Evolutionary conservation across 1,140 invertebrate species (phyloP), one percentile per base, ranked within the genome.

Genomic region (Fopius arisanus): DNA sequence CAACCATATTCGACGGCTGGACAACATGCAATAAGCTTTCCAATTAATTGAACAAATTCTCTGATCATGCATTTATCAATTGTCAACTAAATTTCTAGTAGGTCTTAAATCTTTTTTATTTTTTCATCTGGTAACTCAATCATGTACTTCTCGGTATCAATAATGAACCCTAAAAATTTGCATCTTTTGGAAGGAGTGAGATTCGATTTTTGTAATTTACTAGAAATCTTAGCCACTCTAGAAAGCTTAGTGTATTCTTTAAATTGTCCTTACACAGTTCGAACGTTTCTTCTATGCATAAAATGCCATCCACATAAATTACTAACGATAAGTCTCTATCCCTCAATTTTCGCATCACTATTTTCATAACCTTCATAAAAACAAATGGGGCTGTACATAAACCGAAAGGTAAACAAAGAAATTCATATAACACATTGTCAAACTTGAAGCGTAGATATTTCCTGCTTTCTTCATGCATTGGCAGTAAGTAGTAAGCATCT

Each of bases 321-420:
- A 71, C 69, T 16, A 14, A 71, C 28, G 41, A n/a, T 3, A 66
- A 16, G n/a, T 67, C 68, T 41, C 29, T n/a, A 26, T 7, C 14
- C 26, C 74, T 29, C 19, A 72, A 43, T 3, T 5, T 16, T 29
- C 70, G 26, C 3, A 37, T 43, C 14, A 71, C 43, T 54, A 63
- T 41, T 48, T 75, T 75, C n/a, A 75, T 16, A 12, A 75, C 28
- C 40, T 75, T 71, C 12, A 63, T 71, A 43, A 75, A 71, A 0
- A 71, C 43, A 4, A 41, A 66, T 14, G 67, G 67, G 1, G 67
- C 67, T 31, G 67, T 54, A 4, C 41, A 70, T 33, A 70, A 26
- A 9, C 67, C 67, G 14, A 68, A 68, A 0, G 37, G 67, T 26
- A 68, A 23, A 28, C 37, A 43, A 26, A 43, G 26, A 59, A 70